Percentiles rank a stretch among this genome's conserved stretches.
Conservation (phyloP, 2,888 invertebrate genomes). For the Marasmarcha lunaedactyla region DNA sequence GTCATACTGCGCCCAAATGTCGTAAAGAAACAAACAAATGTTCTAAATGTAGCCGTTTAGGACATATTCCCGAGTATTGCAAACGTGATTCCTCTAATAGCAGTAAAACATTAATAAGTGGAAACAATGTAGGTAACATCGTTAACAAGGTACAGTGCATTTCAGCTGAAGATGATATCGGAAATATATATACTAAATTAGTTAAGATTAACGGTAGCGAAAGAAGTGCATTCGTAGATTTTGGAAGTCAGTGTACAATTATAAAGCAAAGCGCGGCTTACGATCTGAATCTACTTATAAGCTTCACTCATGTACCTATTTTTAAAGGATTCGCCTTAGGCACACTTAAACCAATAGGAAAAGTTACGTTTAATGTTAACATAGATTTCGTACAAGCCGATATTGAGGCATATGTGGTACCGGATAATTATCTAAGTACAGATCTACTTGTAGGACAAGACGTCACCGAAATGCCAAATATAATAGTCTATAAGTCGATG, state of each 20-base stretch:
- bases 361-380: slow-evolving; percentile 3
- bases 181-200: no score
- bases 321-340: slow-evolving; percentile 9
- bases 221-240: slow-evolving; percentile 9
- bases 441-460: slow-evolving; percentile 11
- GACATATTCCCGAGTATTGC: no score
- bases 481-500: slow-evolving; percentile 7
- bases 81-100: no score
- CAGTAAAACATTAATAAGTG: no score
- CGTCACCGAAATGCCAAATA: slow-evolving; percentile 9
- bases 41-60: no score
- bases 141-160: no score
- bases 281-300: neutral
- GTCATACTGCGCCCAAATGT: no score
- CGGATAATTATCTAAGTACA: slow-evolving; percentile 5
- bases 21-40: no score
- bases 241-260: slow-evolving; percentile 12
- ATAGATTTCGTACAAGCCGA: slow-evolving; percentile 7
- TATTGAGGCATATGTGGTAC: slow-evolving; percentile 6
- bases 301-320: slow-evolving; percentile 4
- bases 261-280: slow-evolving; percentile 3
- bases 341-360: slow-evolving; percentile 3
- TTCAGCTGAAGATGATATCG: no score
- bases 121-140: no score
- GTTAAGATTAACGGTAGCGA: slow-evolving; percentile 7